phyloP scores from a whole-genome alignment of 2,888 invertebrate genomes.

The Drosophila maculinotata region DNA sequence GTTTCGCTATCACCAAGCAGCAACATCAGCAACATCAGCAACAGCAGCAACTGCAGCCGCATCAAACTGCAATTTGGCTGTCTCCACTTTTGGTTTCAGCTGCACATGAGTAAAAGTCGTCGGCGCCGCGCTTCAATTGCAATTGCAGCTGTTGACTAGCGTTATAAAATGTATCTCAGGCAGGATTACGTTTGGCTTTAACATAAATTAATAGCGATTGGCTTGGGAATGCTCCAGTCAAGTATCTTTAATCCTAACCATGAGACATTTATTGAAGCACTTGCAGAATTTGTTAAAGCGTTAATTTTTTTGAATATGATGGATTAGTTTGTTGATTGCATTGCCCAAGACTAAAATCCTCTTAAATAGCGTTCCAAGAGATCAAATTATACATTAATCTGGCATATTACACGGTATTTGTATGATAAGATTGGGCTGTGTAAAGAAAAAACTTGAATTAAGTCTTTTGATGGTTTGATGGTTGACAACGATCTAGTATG shows the following conservation, averaged over 20 bases:
- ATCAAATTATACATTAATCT: not conserved
- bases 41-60: conserved; percentile 1
- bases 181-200: conserved; percentile 64
- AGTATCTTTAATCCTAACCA: conserved; percentile 15
- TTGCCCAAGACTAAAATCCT: conserved; percentile 1
- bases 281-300: conserved; percentile 1
- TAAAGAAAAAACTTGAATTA: no score
- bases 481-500: no score
- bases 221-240: conserved; percentile 25
- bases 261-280: not conserved
- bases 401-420: not conserved
- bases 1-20: conserved; percentile 40
- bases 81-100: conserved; percentile 74
- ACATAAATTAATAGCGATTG: conserved; percentile 66
- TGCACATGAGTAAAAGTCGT: conserved; percentile 69
- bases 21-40: not conserved
- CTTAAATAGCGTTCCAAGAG: not conserved
- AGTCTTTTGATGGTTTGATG: no score
- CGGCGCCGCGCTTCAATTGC: conserved; percentile 34
- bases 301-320: not conserved
- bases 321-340: not conserved
- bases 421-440: not conserved
- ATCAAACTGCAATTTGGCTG: conserved; percentile 41
- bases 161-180: conserved; percentile 69
- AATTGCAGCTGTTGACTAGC: conserved; percentile 62